Evolutionary conservation across 2,888 invertebrate genomes (phyloP).

Genomic region (Mimas tiliae): DNA sequence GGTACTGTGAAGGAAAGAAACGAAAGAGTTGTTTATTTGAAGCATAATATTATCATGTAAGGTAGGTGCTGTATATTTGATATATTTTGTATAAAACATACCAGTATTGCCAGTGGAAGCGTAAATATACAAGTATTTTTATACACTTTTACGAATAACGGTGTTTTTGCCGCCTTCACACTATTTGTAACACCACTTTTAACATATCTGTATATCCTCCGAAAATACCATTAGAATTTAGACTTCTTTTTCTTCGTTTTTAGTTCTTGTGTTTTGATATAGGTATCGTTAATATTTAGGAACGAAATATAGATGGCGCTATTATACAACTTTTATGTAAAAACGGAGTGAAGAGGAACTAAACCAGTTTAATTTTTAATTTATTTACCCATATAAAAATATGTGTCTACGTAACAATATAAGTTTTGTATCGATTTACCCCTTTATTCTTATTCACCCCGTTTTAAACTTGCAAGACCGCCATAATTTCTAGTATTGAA

Average conservation of each 20-base stretch:
- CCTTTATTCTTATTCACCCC: not conserved
- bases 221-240: too few relatives aligned
- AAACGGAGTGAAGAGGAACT: too few relatives aligned
- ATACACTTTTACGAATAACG: not conserved
- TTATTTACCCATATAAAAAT: too few relatives aligned
- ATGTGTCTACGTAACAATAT: too few relatives aligned
- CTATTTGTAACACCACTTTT: not conserved
- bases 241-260: too few relatives aligned
- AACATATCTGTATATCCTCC: too few relatives aligned
- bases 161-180: not conserved
- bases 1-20: too few relatives aligned
- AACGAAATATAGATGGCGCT: constrained; percentile 9
- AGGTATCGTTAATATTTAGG: not conserved
- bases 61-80: not conserved
- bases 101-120: not conserved
- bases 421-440: too few relatives aligned
- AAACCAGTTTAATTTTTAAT: too few relatives aligned
- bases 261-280: too few relatives aligned
- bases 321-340: not conserved
- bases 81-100: not conserved
- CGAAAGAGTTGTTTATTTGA: too few relatives aligned
- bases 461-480: not conserved
- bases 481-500: not conserved
- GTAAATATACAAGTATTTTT: not conserved
- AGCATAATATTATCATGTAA: constrained; percentile 4